Conservation (phyloP, 1,140 invertebrate species). For the Eueides isabella region DNA sequence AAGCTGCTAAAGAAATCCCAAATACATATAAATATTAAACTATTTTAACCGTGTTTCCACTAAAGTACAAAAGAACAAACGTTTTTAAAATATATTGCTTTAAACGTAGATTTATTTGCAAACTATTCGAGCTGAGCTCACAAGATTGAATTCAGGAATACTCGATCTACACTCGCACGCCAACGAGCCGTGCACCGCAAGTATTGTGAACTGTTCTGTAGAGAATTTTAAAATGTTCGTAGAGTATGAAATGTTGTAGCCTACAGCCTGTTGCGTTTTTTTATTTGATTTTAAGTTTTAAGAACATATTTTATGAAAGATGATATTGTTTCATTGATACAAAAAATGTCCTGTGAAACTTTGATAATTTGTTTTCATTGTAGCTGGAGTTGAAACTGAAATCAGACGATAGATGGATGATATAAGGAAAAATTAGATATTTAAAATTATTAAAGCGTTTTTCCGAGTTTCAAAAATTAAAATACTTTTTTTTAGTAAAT, state of each 20-base stretch:
- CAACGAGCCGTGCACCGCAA: slow-evolving; percentile 33
- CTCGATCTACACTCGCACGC: slow-evolving; percentile 31
- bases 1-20: background rate
- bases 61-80: slow-evolving; percentile 21
- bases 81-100: slow-evolving; percentile 31
- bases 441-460: too few relatives aligned
- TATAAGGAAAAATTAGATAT: too few relatives aligned
- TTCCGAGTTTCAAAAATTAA: too few relatives aligned
- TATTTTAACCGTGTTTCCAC: background rate
- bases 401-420: too few relatives aligned
- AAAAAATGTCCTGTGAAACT: too few relatives aligned
- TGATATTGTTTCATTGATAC: background rate
- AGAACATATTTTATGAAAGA: background rate
- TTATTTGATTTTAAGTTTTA: background rate
- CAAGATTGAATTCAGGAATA: slow-evolving; percentile 37
- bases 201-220: slow-evolving; percentile 34
- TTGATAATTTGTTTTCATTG: too few relatives aligned
- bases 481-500: too few relatives aligned
- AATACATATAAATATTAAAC: background rate
- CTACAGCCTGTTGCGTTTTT: slow-evolving; percentile 29
- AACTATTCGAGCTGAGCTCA: slow-evolving; percentile 32
- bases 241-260: slow-evolving; percentile 37
- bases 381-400: too few relatives aligned
- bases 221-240: slow-evolving; percentile 42
- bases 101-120: slow-evolving; percentile 37